These are phyloP conservation scores for Petrolisthes manimaculis DNA, from an alignment of 2,888 invertebrate genomes.

Conservation along the genomic window DNA sequence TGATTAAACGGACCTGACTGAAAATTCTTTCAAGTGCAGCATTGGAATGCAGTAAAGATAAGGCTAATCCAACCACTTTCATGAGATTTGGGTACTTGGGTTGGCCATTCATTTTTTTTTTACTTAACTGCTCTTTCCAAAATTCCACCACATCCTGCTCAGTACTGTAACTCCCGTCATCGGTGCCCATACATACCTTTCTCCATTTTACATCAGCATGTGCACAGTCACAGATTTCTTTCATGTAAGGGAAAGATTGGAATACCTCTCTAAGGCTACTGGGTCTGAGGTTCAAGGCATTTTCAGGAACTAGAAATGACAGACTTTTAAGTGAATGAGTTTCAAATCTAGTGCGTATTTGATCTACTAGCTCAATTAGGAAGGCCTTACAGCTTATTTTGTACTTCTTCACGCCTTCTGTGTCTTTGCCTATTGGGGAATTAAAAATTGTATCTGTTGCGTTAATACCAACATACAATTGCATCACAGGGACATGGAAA, in stretches of 20 bases:
- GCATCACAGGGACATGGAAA: too few relatives aligned
- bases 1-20: too few relatives aligned
- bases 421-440: slow-evolving; percentile 37
- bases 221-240: slow-evolving; percentile 27
- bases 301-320: too few relatives aligned
- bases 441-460: too few relatives aligned
- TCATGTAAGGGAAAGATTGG: too few relatives aligned
- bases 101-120: slow-evolving; percentile 35
- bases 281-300: too few relatives aligned
- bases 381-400: slow-evolving; percentile 31
- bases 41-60: slow-evolving; percentile 30
- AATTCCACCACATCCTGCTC: slow-evolving; percentile 28
- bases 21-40: slow-evolving; percentile 39
- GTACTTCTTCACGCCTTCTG: slow-evolving; percentile 25
- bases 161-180: not conserved
- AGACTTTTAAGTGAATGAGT: slow-evolving; percentile 26
- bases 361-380: slow-evolving; percentile 29
- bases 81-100: slow-evolving; percentile 27
- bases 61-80: slow-evolving; percentile 27
- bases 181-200: slow-evolving; percentile 19
- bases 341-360: slow-evolving; percentile 34
- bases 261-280: too few relatives aligned
- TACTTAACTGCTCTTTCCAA: slow-evolving; percentile 41
- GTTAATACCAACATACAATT: too few relatives aligned
- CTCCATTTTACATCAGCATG: slow-evolving; percentile 30